Conservation (phyloP, 2,113 vertebrate genomes). For the Hassar affinis region DNA sequence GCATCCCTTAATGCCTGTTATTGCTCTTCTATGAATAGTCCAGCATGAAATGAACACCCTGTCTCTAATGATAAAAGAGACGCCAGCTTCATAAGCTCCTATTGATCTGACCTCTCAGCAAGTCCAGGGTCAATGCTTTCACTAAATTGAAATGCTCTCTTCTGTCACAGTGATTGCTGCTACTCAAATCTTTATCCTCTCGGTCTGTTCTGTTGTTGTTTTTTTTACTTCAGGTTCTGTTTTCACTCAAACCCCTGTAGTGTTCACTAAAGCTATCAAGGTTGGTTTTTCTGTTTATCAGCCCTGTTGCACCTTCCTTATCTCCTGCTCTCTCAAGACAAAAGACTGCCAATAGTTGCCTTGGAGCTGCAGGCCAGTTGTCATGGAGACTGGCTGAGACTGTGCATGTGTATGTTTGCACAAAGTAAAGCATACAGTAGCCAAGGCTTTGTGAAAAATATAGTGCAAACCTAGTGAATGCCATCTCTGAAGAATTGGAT, state of each 20-base stretch:
- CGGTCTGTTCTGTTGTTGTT: slow-evolving; percentile 26
- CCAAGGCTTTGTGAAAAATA: slow-evolving; percentile 53
- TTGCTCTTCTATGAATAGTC: slow-evolving; percentile 54
- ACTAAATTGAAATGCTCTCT: slow-evolving; percentile 47
- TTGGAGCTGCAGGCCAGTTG: slow-evolving; percentile 71
- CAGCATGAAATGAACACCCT: slow-evolving; percentile 48
- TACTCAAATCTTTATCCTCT: slow-evolving; percentile 50
- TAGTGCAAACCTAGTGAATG: slow-evolving; percentile 10
- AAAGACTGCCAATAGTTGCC: slow-evolving; percentile 66
- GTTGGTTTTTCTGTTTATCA: slow-evolving; percentile 63
- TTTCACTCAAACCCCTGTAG: background rate
- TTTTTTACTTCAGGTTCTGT: background rate
- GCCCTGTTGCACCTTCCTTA: slow-evolving; percentile 62
- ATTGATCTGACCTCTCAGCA: slow-evolving; percentile 57
- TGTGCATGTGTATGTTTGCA: slow-evolving; percentile 49
- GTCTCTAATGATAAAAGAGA: slow-evolving; percentile 46
- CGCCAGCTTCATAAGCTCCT: slow-evolving; percentile 43
- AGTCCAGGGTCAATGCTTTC: slow-evolving; percentile 44
- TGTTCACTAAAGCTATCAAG: slow-evolving; percentile 20
- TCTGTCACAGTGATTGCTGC: slow-evolving; percentile 34
- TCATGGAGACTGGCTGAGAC: slow-evolving; percentile 75
- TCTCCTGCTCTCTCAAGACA: slow-evolving; percentile 71
- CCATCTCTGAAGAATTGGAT: slow-evolving; percentile 19
- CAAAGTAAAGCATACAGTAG: slow-evolving; percentile 48
- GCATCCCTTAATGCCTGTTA: slow-evolving; percentile 43